Evolutionary conservation across 1,140 invertebrate genomes (phyloP).

Genomic region (Pogonognathellus flavescens): DNA sequence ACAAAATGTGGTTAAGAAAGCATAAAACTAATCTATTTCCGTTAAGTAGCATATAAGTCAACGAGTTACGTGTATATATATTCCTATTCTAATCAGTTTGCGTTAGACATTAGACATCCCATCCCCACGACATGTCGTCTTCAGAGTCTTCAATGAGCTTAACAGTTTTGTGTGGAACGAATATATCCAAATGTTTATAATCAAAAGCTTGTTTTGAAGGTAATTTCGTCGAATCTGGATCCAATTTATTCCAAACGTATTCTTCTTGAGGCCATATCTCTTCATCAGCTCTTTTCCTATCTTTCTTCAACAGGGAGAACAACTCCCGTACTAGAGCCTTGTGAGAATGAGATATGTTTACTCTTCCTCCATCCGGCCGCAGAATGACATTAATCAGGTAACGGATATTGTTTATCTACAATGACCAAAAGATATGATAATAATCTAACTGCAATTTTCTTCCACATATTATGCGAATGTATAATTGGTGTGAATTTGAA

Average conservation of each 20-base stretch:
- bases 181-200: conserved; percentile 53
- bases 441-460: background rate
- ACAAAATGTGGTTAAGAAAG: too few species aligned
- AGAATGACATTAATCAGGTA: conserved; percentile 75
- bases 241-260: conserved; percentile 60
- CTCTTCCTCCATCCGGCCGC: conserved; percentile 8
- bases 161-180: conserved; percentile 51
- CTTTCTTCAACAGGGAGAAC: conserved; percentile 54
- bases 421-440: too few species aligned
- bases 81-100: background rate
- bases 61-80: background rate
- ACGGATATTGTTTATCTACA: conserved; percentile 76
- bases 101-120: background rate
- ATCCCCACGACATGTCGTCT: background rate
- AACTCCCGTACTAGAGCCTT: conserved; percentile 47
- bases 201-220: conserved; percentile 1
- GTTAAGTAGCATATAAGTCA: background rate
- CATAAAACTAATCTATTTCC: too few species aligned
- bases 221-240: background rate
- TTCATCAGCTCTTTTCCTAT: conserved; percentile 47
- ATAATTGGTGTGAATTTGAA: background rate
- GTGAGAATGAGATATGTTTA: conserved; percentile 49
- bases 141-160: background rate
- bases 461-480: background rate
- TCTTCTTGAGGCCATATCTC: conserved; percentile 63